Conservation (phyloP, 2,888 invertebrate species). For the Steromphala cineraria region DNA sequence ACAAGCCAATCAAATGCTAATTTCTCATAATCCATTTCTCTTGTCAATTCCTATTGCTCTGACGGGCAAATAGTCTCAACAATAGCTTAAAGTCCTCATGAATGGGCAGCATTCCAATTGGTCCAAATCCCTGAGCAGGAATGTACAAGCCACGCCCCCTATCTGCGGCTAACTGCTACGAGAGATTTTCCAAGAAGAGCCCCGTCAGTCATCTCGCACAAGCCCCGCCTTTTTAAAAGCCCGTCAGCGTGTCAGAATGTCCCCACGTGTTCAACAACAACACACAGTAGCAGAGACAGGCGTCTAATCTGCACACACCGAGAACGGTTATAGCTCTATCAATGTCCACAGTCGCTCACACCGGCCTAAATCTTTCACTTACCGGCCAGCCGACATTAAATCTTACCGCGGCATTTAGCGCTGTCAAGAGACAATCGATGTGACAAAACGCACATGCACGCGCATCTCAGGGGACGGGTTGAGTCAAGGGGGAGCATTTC, state of each 20-base stretch:
- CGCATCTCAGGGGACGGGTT: background rate
- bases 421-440: background rate
- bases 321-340: background rate
- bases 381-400: background rate
- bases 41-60: constrained; percentile 12
- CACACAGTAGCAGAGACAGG: background rate
- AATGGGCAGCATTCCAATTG: background rate
- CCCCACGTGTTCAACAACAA: background rate
- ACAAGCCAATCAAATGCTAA: constrained; percentile 19
- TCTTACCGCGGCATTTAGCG: background rate
- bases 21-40: constrained; percentile 20
- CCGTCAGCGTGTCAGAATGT: background rate
- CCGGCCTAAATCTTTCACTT: background rate
- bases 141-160: background rate
- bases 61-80: background rate
- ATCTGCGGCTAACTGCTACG: background rate
- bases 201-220: background rate
- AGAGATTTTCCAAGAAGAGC: background rate
- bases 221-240: background rate
- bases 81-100: background rate
- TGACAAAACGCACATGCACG: background rate
- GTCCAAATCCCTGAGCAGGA: background rate
- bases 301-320: background rate
- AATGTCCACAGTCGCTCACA: background rate
- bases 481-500: background rate